These are phyloP conservation scores for Eumerus sabulonum DNA, from an alignment of 2,888 invertebrate genomes.

Conservation along the genomic window DNA sequence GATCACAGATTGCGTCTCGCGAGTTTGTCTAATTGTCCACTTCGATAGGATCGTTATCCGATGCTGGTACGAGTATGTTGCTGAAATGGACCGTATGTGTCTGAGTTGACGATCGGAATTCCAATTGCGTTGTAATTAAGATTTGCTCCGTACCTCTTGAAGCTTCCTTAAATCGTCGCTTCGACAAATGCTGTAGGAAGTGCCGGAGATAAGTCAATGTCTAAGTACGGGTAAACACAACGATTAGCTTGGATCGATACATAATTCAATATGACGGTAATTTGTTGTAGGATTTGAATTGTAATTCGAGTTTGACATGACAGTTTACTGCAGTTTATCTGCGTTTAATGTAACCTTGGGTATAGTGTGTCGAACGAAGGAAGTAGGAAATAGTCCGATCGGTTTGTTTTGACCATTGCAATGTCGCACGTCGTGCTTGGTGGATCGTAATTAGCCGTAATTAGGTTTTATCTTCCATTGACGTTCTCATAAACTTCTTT, in stretches of 20 bases:
- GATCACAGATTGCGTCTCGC: constrained; percentile 21
- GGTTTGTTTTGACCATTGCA: constrained; percentile 3
- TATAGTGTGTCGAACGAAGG: neutral
- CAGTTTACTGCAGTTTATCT: constrained; percentile 36
- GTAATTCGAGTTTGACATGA: neutral
- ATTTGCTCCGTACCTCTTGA: constrained; percentile 9
- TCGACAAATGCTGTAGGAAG: constrained; percentile 38
- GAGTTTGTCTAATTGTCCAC: constrained; percentile 43
- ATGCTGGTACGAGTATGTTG: constrained; percentile 10
- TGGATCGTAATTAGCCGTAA: neutral
- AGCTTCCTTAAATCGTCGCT: constrained; percentile 46
- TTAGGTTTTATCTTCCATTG: neutral
- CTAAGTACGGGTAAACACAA: constrained; percentile 18
- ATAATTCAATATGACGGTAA: constrained; percentile 37
- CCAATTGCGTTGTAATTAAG: constrained; percentile 46
- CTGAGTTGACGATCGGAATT: constrained; percentile 39
- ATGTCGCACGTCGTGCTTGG: no score
- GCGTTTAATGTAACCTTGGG: constrained; percentile 18
- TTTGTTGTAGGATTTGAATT: constrained; percentile 33
- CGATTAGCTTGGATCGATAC: constrained; percentile 35
- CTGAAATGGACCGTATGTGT: constrained; percentile 3
- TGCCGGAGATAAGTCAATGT: constrained; percentile 28
- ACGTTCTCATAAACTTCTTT: neutral
- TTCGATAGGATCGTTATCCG: constrained; percentile 14
- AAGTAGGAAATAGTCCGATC: constrained; percentile 25